Percentiles rank a stretch among this genome's conserved stretches.
phyloP scores from a whole-genome alignment of 2,113 vertebrate genomes.

The Etheostoma cragini region DNA sequence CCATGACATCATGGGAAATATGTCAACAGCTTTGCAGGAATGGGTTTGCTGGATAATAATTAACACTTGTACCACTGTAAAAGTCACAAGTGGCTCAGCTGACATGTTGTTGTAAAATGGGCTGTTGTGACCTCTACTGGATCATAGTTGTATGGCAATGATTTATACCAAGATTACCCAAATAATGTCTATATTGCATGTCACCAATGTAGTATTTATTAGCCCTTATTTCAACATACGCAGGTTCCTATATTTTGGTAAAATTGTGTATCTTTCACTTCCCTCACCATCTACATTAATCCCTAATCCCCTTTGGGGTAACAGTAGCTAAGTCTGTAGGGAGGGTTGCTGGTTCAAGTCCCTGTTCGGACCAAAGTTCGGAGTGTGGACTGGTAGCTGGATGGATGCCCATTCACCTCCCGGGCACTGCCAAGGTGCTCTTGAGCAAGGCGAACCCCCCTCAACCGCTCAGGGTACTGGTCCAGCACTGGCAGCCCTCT shows the following conservation, averaged over 20 bases:
- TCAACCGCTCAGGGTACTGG: no score
- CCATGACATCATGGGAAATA: constrained; percentile 71
- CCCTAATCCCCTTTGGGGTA: no score
- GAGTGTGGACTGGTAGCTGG: no score
- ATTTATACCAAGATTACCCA: background rate
- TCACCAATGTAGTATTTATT: background rate
- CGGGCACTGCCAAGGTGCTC: no score
- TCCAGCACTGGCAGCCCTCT: no score
- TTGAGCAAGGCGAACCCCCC: no score
- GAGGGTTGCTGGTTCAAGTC: no score
- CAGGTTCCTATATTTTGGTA: background rate
- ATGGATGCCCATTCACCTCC: no score
- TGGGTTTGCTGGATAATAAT: constrained; percentile 36
- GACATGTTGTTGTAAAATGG: background rate
- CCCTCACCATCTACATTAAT: background rate
- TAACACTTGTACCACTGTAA: constrained; percentile 15
- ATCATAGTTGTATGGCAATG: background rate
- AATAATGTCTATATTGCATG: background rate
- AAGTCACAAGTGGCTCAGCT: background rate
- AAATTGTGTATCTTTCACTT: background rate
- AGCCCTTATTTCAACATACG: background rate
- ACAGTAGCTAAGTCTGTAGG: no score
- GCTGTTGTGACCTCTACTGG: constrained; percentile 68
- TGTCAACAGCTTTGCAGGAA: constrained; percentile 39
- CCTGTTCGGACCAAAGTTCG: no score